Conservation (phyloP, 2,113 vertebrate species). For the Burhinus bistriatus region DNA sequence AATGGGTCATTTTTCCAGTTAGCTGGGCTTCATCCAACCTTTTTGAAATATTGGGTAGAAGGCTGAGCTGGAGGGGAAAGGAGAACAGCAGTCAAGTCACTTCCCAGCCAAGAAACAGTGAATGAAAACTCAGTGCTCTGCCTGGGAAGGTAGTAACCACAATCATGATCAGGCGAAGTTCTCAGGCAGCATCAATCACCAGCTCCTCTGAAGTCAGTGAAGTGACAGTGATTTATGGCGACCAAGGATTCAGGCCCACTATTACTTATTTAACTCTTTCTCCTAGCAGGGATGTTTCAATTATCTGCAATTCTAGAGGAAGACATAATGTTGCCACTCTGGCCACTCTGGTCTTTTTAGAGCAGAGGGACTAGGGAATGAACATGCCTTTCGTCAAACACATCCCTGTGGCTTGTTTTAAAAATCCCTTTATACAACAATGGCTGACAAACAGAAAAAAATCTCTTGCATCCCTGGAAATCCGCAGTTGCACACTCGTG, state of each 20-base stretch:
- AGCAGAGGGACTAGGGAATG: neutral
- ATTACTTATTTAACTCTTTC: neutral
- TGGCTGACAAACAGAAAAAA: neutral
- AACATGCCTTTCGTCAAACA: neutral
- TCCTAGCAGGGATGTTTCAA: neutral
- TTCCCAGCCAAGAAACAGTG: neutral
- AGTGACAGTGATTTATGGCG: neutral
- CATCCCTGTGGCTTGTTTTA: neutral
- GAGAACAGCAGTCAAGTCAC: slow-evolving; percentile 1
- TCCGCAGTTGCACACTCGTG: neutral
- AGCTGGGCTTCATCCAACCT: slow-evolving; percentile 24
- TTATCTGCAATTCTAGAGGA: neutral
- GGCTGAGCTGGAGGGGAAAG: slow-evolving; percentile 2
- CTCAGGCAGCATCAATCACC: neutral
- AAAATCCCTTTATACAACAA: neutral
- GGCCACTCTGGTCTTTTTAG: neutral
- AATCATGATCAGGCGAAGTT: neutral
- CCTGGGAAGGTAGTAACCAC: slow-evolving; percentile 12
- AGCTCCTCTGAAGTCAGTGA: neutral
- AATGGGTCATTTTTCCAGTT: slow-evolving; percentile 2
- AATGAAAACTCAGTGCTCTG: neutral
- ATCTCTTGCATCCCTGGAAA: neutral
- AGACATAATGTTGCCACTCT: neutral
- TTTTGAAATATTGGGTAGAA: slow-evolving; percentile 18
- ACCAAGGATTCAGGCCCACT: neutral